Evolutionary conservation across 2,888 invertebrate genomes (phyloP), one percentile per base, ranked within the genome.

Genomic region (Cheilosia pagana): DNA sequence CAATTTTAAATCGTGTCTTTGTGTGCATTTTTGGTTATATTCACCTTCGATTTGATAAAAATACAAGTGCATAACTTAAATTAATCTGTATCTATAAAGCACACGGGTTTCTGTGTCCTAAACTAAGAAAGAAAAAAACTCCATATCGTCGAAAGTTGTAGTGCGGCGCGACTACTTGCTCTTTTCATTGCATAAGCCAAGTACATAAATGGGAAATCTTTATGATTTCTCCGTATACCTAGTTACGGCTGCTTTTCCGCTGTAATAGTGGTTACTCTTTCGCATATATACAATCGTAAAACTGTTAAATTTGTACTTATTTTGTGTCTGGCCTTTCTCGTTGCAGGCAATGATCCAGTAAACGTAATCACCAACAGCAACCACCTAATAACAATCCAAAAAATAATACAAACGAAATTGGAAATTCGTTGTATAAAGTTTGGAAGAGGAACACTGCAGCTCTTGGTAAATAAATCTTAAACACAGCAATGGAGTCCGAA

Each of bases 401-500:
- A 39, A 76, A 52, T 7, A 43, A 48, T 43, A 19, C 19, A 43
- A 50, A 16, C 16, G 7, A 14, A 31, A 57, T 21, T 59, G 21
- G 3, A 23, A 23, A 10, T 39, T 62, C 19, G 14, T 53, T 12
- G 35, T 35, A 35, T 3, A 35, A 35, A 16, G 45, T n/a, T 31
- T 45, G 41, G 53, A n/a, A 14, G 21, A 12, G 31, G n/a, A 7
- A 23, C 23, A 8, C 10, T 25, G 21, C 3, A 39, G 16, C 39
- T 12, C 43, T 41, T 3, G 6, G 31, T n/a, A 65, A 65, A 52
- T 12, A 23, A 65, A 19, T 35, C 53, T 5, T 28, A 4, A 35
- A 8, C 50, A 35, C 31, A 23, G 60, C 28, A 45, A 85, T 85
- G 85, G 81, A 81, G 43, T 86, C 87, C 45, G 90, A 89, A 87